These are phyloP conservation scores for Charina bottae DNA, from an alignment of 2,113 vertebrate species.

Conservation along the genomic window DNA sequence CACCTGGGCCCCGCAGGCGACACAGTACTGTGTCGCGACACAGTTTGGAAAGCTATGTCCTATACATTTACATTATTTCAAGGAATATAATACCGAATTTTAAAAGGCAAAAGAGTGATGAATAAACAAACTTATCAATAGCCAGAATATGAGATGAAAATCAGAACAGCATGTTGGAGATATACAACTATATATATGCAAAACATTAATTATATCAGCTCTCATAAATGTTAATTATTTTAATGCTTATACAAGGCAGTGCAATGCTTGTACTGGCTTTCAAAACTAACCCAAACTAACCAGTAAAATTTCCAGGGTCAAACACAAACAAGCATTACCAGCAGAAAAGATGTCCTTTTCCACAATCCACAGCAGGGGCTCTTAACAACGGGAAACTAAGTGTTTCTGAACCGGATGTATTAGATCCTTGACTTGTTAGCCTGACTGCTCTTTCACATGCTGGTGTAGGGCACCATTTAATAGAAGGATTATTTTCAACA, in stretches of 20 bases:
- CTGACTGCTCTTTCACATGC: conserved; percentile 96
- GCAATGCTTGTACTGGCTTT: background rate
- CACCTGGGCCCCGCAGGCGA: too few relatives aligned
- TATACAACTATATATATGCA: background rate
- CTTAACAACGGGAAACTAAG: conserved; percentile 89
- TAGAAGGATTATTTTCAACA: conserved; percentile 98
- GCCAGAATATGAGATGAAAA: background rate
- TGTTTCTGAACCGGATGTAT: conserved; percentile 82
- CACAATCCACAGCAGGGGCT: conserved; percentile 96
- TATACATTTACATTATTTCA: background rate
- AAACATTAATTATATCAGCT: background rate
- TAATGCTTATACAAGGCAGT: background rate
- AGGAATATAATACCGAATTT: background rate
- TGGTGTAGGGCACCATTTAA: conserved; percentile 95
- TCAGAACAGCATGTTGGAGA: background rate
- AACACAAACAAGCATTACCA: conserved; percentile 74
- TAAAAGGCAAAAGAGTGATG: background rate
- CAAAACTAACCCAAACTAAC: background rate
- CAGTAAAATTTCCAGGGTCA: background rate
- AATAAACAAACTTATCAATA: background rate
- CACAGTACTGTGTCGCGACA: too few relatives aligned
- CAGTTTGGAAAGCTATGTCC: too few relatives aligned
- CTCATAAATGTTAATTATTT: background rate
- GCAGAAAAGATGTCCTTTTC: conserved; percentile 97
- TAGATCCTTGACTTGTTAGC: conserved; percentile 86